Evolutionary conservation across 2,888 invertebrate species (phyloP).

Genomic region (Cephus pulcher): DNA sequence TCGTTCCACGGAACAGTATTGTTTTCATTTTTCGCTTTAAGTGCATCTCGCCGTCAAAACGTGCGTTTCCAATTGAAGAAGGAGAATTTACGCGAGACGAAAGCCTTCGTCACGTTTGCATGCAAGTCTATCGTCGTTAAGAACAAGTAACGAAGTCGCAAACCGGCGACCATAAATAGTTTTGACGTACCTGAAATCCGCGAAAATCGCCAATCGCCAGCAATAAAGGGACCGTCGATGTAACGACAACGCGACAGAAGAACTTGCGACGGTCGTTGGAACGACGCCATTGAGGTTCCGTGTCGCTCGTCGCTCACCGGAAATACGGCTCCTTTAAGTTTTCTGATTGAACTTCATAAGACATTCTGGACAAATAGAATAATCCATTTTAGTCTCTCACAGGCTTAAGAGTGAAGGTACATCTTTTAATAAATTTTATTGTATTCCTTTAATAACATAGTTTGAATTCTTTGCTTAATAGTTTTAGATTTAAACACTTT

Average conservation of each 20-base stretch:
- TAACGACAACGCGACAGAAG: conserved; percentile 38
- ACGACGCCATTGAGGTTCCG: conserved; percentile 33
- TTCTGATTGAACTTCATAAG: neutral
- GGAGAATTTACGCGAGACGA: neutral
- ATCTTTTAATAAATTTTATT: neutral
- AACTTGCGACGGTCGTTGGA: conserved; percentile 24
- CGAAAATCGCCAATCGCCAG: conserved; percentile 38
- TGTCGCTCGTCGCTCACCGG: conserved; percentile 29
- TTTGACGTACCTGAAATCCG: conserved; percentile 36
- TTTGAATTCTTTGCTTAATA: neutral
- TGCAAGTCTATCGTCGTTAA: neutral
- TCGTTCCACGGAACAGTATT: neutral
- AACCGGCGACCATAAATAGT: conserved; percentile 30
- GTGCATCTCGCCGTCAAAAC: neutral
- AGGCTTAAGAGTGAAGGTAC: neutral
- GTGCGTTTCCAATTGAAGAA: neutral
- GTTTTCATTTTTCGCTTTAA: neutral
- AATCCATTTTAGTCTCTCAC: neutral
- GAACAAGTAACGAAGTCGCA: neutral
- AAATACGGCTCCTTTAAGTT: conserved; percentile 12
- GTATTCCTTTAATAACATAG: neutral
- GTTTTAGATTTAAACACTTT: neutral
- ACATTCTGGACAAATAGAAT: neutral
- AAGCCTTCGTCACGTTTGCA: neutral
- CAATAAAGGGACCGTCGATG: conserved; percentile 45